Percentiles rank a stretch among this genome's conserved stretches.
Conservation (phyloP, 1,140 invertebrate species). For the Acyrthosiphon pisum region DNA sequence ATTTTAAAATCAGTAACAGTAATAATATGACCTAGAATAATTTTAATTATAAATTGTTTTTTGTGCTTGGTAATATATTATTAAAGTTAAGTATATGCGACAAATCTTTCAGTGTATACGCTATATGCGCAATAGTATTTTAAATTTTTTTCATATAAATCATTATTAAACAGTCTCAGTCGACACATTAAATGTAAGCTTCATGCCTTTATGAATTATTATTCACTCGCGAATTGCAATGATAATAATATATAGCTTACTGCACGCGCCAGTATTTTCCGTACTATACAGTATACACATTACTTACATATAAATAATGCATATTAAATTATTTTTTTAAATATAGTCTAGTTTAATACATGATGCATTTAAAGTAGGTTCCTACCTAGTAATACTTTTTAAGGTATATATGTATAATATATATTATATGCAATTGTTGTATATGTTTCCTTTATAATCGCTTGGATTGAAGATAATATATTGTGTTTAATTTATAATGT, state of each 20-base stretch:
- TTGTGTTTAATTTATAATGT: background rate
- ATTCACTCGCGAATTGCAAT: background rate
- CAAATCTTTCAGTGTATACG: background rate
- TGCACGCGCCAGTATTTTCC: background rate
- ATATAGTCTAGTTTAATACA: background rate
- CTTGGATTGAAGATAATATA: background rate
- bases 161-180: background rate
- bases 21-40: background rate
- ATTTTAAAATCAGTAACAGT: background rate
- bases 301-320: background rate
- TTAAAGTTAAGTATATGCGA: background rate
- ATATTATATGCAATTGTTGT: background rate
- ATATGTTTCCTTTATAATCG: background rate
- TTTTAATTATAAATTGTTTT: constrained; percentile 20
- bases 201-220: background rate
- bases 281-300: no score
- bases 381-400: background rate
- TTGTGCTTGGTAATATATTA: background rate
- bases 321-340: background rate
- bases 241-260: background rate
- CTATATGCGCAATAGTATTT: background rate
- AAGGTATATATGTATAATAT: background rate
- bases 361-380: background rate
- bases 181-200: background rate
- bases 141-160: constrained; percentile 16